Percentiles rank a stretch among this genome's conserved stretches.
Conservation (phyloP, 2,888 invertebrate species). For the Euzetes globulus region DNA sequence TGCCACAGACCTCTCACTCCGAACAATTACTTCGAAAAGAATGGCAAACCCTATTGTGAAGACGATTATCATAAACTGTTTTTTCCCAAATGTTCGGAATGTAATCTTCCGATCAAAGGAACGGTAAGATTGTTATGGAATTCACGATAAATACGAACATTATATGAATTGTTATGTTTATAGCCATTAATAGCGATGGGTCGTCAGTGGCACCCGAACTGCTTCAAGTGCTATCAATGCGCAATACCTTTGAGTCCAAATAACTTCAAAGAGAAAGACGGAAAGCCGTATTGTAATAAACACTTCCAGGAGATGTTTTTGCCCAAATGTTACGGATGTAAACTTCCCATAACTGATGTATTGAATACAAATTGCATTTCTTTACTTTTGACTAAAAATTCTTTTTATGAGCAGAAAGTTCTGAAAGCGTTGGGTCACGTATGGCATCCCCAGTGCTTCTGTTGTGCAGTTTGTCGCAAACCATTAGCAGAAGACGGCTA, state of each 20-base stretch:
- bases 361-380: no score
- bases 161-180: neutral
- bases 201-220: conserved; percentile 33
- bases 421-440: conserved; percentile 94
- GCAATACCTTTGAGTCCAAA: conserved; percentile 21
- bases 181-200: conserved; percentile 6
- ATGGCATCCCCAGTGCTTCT: conserved; percentile 99
- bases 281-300: conserved; percentile 30
- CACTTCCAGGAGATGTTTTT: conserved; percentile 29
- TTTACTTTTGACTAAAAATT: no score
- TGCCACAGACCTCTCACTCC: conserved; percentile 95
- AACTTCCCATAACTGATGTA: conserved; percentile 34
- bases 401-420: conserved; percentile 70
- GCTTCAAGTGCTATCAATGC: conserved; percentile 29
- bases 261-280: conserved; percentile 30
- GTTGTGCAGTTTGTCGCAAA: conserved; percentile 92
- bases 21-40: conserved; percentile 95
- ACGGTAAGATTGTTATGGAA: neutral
- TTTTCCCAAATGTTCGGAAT: conserved; percentile 96
- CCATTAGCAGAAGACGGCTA: conserved; percentile 95
- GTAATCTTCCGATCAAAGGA: conserved; percentile 79
- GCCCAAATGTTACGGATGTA: conserved; percentile 34
- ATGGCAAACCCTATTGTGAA: conserved; percentile 95
- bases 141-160: no score
- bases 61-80: conserved; percentile 93